Base-by-base conservation (phyloP, 2,113 vertebrate species). In the Parotia lawesii region DNA sequence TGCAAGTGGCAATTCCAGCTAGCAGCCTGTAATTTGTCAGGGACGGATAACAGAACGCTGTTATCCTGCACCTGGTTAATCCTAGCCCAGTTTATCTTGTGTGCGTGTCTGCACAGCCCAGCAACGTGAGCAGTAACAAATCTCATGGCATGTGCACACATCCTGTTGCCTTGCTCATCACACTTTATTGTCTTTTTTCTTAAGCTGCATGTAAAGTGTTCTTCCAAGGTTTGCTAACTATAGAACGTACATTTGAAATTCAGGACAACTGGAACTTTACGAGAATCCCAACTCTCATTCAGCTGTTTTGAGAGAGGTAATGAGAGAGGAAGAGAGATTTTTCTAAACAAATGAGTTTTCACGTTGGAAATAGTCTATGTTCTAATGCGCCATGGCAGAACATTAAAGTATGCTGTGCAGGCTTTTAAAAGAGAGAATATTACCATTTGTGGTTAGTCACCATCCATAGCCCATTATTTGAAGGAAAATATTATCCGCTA, bases 21-120 rank as follows among this genome's bases (percentile, higher is more conserved):
- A 91, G 86, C 96, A 97, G 92, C 81, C 89, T 96, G 75, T 86
- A 93, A 97, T 97, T 97, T 97, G 89, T 92, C 71, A 24, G 84
- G 35, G 75, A 56, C 53, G 79, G 95, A 94, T 94, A 95, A 89
- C 95, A 93, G 86, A 95, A 93, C 5, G 11, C 77, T 91, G 95
- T 79, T 91, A 71, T 48, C 61, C 61, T 91, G 89, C 94, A 95
- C 94, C 90, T 96, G 92, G 94, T 93, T 96, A 96, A 97, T 96
- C 85, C 87, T 31, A 58, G 48, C 80, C 80, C 93, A 81, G 76
- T 97, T 96, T 84, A 95, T 97, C 95, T 85, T 31, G 29, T 35
- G 40, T 80, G 64, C 42, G 2, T 47, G 69, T 72, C 89, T 85
- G 74, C 15, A 0, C 57, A 84, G 75, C 85, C 51, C 82, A 90